Percentiles rank a stretch among this genome's conserved stretches.
Evolutionary conservation across 2,888 invertebrate genomes (phyloP).

Genomic region (Synergus japonicus): DNA sequence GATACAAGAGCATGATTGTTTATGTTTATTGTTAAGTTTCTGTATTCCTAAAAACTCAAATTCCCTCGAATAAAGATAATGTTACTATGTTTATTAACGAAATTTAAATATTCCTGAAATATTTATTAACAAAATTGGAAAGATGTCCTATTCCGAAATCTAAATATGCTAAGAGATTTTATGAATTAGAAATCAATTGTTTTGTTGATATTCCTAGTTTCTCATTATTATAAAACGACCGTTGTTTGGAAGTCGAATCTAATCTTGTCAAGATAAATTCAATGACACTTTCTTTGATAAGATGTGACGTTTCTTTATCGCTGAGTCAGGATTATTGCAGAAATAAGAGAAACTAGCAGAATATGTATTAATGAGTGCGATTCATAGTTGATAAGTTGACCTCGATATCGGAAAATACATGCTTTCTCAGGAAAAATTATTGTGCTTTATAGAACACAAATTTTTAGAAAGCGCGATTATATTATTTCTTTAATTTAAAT

Average conservation of each 20-base stretch:
- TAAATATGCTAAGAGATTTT: too few relatives aligned
- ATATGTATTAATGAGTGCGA: not conserved
- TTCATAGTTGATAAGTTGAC: not conserved
- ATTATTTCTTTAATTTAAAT: not conserved
- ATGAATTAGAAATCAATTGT: too few relatives aligned
- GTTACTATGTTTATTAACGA: too few relatives aligned
- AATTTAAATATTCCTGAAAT: too few relatives aligned
- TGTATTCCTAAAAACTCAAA: not conserved
- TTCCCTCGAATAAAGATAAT: not conserved
- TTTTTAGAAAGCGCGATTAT: not conserved
- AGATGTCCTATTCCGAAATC: too few relatives aligned
- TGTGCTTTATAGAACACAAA: not conserved
- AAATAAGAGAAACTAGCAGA: not conserved
- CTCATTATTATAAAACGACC: too few relatives aligned
- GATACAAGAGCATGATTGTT: not conserved
- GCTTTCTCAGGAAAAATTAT: not conserved
- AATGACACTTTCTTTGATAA: conserved; percentile 5
- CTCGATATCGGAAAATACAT: not conserved
- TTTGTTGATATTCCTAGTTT: too few relatives aligned
- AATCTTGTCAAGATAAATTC: not conserved
- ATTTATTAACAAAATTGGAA: too few relatives aligned
- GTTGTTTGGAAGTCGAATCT: not conserved
- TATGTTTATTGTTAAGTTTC: not conserved
- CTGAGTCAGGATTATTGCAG: conserved; percentile 1
- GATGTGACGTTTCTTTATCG: not conserved